Evolutionary conservation across 2,888 invertebrate genomes (phyloP).

Genomic region (Lacanobia oleracea): DNA sequence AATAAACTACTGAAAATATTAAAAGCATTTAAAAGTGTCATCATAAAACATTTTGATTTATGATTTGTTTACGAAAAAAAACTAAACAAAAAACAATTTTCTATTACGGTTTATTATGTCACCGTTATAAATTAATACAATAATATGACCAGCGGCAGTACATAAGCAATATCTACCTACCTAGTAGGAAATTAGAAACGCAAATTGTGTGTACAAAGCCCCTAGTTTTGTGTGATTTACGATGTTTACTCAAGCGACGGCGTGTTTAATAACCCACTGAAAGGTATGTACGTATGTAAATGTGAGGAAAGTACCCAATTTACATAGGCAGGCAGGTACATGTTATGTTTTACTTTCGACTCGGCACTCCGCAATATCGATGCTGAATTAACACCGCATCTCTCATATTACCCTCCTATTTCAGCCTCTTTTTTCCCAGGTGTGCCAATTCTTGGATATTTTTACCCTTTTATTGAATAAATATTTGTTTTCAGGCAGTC

Average conservation of each 20-base stretch:
- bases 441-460: slow-evolving; percentile 25
- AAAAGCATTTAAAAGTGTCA: slow-evolving; percentile 6
- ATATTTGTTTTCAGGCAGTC: slow-evolving; percentile 20
- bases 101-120: slow-evolving; percentile 4
- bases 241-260: slow-evolving; percentile 82
- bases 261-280: slow-evolving; percentile 84
- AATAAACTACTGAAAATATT: not conserved
- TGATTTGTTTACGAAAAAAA: not conserved
- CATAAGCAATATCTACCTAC: slow-evolving; percentile 66
- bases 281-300: slow-evolving; percentile 78
- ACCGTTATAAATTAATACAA: slow-evolving; percentile 44
- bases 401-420: slow-evolving; percentile 27
- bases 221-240: slow-evolving; percentile 86
- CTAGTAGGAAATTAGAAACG: slow-evolving; percentile 81
- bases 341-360: slow-evolving; percentile 64
- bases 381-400: slow-evolving; percentile 52
- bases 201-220: slow-evolving; percentile 82
- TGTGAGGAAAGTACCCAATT: slow-evolving; percentile 75
- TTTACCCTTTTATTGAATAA: slow-evolving; percentile 39
- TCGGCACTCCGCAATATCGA: slow-evolving; percentile 51
- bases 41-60: slow-evolving; percentile 13
- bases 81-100: not conserved
- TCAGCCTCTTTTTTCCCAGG: slow-evolving; percentile 21
- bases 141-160: slow-evolving; percentile 54
- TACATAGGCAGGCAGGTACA: slow-evolving; percentile 65